Evolutionary conservation across 1,140 invertebrate genomes (phyloP), one percentile per base, ranked within the genome.

Genomic region (Phymorhynchus buccinoides): DNA sequence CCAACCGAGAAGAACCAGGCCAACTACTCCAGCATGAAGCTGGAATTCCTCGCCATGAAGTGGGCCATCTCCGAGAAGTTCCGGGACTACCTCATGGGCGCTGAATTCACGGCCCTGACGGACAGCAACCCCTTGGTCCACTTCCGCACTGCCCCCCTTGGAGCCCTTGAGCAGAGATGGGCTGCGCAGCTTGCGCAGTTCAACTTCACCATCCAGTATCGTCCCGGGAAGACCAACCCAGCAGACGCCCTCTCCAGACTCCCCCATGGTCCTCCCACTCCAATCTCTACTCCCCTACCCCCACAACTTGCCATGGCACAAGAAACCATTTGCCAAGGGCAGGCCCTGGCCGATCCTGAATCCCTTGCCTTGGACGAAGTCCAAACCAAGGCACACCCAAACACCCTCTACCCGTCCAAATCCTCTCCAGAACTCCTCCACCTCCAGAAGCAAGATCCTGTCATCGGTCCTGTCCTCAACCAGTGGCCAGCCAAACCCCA

Each of bases 141-240:
- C n/a, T n/a, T n/a, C n/a, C n/a, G n/a, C n/a, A n/a, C n/a, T n/a
- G n/a, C n/a, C n/a, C n/a, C n/a, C n/a, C n/a, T n/a, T n/a, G n/a
- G n/a, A n/a, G n/a, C 88, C 3, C 84, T 84, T 12, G 86, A 87
- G 79, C 85, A 84, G 84, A 30, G 86, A 39, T 90, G 89, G 88
- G 81, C 84, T 30, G 18, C 86, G 14, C 80, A 87, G 66, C 62
- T 89, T 18, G 87, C 86, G 12, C 77, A 83, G 68, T 85, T 85
- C 71, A 66, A 86, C 75, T 80, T 86, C 30, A 41, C 41, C 7
- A 66, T 86, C 0, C 37, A 80, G 22, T 80, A 87, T 48, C 39
- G 62, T 1, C 66, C 77, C 1, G 86, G 83, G 1, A 62, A n/a
- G 16, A 39, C 41, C 35, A 84, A 87, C 48, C 56, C 37, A 22